Evolutionary conservation across 2,797 vertebrate species (phyloP), one percentile per base, ranked within the genome.

Genomic region (Calcarius lapponicus): DNA sequence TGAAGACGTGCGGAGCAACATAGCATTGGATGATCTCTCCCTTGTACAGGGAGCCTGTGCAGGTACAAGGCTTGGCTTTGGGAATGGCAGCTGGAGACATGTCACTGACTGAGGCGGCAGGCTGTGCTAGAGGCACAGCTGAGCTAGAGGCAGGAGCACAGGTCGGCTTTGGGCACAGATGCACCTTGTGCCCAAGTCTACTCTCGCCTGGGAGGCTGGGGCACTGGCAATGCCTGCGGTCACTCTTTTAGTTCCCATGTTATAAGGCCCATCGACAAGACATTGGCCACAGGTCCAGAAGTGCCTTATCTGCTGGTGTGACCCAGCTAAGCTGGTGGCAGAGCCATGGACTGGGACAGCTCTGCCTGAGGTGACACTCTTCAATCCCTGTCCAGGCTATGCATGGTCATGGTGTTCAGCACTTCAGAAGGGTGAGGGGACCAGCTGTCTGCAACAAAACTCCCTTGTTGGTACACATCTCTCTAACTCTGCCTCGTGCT

Each of bases 1-100:
- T 57, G 98, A 98, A 54, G 92, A 96, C 69, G 29, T 57, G 32
- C n/a, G 21, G 21, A 57, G 54, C 32, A 34, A 57, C 32, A 24
- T 57, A 34, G 54, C 54, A 24, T 24, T 57, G 54, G 56, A 57
- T 34, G 56, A 34, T 57, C 5, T 57, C 10, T 57, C 56, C 22
- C 0, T 57, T 34, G 56, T 24, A 34, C 16, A 25, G 15, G n/a
- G 56, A 34, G 16, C n/a, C n/a, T 57, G n/a, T 34, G 22, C 10
- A 57, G 56, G 56, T 56, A 56, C 32, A 56, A n/a, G 32, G 54
- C 54, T 15, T 56, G 54, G 20, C 54, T 56, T 56, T 22, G 32
- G 32, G 20, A 54, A 32, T 1, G 9, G 53, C 53, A 32, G 31
- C 53, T 32, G 9, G 53, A 54, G 53, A 54, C 53, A 54, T 32